Evolutionary conservation across 1,140 invertebrate species (phyloP), one percentile per base, ranked within the genome.

Genomic region (Agrypnia vestita): DNA sequence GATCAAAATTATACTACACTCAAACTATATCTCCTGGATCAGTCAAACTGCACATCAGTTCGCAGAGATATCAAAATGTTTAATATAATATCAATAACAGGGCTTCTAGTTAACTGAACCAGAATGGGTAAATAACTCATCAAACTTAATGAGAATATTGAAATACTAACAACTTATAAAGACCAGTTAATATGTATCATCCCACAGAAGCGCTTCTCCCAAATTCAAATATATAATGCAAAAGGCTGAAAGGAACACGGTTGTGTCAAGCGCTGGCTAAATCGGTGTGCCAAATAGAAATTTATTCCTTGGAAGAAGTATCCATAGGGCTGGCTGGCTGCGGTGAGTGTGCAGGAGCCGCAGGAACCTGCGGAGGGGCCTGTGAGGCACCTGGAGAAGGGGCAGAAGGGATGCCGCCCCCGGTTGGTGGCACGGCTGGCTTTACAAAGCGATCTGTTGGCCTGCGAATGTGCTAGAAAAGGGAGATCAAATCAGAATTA

Each of bases 371-470:
- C 11, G 49, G 10, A 7, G 75, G 61, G 46, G 75, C 46, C 12
- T 47, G 47, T 1, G 43, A 44, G 21, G 74, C 75, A 64, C 77
- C 78, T 73, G 46, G 46, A 17, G 75, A 83, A 84, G 84, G 84
- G 83, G 81, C 81, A 82, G 76, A 82, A 76, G 84, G 85, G 81
- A 76, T 83, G 84, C 84, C 19, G 19, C 72, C 61, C 8, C 71
- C 71, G 7, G 35, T 56, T 4, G 71, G 90, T 74, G 92, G 93
- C 86, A 92, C 91, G 81, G 92, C 92, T 76, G 94, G 94, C 86
- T 95, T 96, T 25, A 96, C 93, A 84, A 96, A 96, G 84, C 94
- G 90, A 84, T 95, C 94, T 82, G 93, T 93, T 55, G 93, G 90
- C 75, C 94, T 92, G 78, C 94, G 91, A 84, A 90, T 90, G 84